Conservation (phyloP, 2,888 invertebrate species). For the Oxystoma pomonae region DNA sequence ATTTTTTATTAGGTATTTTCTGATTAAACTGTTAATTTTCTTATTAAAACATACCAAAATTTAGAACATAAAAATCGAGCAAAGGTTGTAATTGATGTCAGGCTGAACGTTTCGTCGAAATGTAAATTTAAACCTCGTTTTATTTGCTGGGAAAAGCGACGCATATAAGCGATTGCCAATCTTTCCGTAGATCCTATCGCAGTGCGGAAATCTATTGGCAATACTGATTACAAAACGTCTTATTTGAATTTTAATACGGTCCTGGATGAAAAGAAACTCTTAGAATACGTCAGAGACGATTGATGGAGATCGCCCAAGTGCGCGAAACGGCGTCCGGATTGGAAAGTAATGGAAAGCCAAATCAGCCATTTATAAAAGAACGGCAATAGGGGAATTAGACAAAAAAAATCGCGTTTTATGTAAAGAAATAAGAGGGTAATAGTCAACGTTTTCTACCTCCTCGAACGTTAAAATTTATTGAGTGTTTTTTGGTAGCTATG, state of each 20-base stretch:
- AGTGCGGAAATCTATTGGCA: conserved; percentile 48
- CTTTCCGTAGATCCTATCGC: conserved; percentile 42
- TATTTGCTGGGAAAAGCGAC: conserved; percentile 50
- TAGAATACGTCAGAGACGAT: conserved; percentile 32
- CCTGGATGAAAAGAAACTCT: conserved; percentile 36
- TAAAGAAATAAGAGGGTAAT: too few species aligned
- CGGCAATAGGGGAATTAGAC: not conserved
- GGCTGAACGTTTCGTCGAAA: too few species aligned
- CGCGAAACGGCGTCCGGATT: conserved; percentile 21
- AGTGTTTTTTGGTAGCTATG: too few species aligned
- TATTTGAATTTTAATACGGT: conserved; percentile 48
- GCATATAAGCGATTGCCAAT: conserved; percentile 48
- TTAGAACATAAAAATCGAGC: too few species aligned
- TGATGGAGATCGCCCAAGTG: conserved; percentile 25
- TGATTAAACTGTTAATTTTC: too few species aligned
- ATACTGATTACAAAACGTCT: conserved; percentile 48
- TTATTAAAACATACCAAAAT: too few species aligned
- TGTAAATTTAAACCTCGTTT: conserved; percentile 45
- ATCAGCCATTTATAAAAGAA: conserved; percentile 18
- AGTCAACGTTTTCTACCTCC: too few species aligned
- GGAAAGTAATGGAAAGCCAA: conserved; percentile 3
- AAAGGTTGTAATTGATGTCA: too few species aligned
- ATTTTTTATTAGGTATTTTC: too few species aligned
- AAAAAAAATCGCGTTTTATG: too few species aligned
- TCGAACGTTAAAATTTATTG: too few species aligned